These are phyloP conservation scores for Carlito syrichta DNA, from an alignment of 2,113 vertebrate genomes.

Conservation along the genomic window DNA sequence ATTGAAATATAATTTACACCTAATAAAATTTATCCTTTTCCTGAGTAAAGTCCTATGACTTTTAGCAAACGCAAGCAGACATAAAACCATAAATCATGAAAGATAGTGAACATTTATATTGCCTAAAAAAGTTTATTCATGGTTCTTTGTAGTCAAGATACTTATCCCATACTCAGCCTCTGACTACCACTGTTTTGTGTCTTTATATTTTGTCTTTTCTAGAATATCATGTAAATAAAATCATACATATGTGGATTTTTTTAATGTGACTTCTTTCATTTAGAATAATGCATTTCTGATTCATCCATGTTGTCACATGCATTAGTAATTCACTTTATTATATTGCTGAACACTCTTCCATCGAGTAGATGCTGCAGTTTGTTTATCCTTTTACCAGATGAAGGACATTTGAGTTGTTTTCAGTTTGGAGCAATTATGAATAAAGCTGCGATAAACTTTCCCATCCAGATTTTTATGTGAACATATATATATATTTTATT, in stretches of 20 bases:
- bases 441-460: conserved; percentile 54
- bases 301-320: not conserved
- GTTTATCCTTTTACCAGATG: conserved; percentile 24
- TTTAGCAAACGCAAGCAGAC: not conserved
- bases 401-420: conserved; percentile 42
- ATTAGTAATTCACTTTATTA: not conserved
- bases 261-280: not conserved
- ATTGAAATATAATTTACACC: not conserved
- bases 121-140: not conserved
- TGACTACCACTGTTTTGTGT: not conserved
- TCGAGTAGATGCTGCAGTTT: not conserved
- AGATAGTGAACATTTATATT: not conserved
- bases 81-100: not conserved
- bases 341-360: not conserved
- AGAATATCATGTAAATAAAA: not conserved
- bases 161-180: not conserved
- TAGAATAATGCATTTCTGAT: not conserved
- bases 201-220: not conserved
- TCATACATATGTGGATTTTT: not conserved
- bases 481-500: conserved; percentile 63
- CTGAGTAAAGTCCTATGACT: not conserved
- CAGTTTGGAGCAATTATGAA: conserved; percentile 36
- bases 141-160: not conserved
- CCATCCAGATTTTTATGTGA: conserved; percentile 47
- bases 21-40: not conserved